Base-by-base conservation (phyloP, 2,113 vertebrate species). In the Callorhinus ursinus region DNA sequence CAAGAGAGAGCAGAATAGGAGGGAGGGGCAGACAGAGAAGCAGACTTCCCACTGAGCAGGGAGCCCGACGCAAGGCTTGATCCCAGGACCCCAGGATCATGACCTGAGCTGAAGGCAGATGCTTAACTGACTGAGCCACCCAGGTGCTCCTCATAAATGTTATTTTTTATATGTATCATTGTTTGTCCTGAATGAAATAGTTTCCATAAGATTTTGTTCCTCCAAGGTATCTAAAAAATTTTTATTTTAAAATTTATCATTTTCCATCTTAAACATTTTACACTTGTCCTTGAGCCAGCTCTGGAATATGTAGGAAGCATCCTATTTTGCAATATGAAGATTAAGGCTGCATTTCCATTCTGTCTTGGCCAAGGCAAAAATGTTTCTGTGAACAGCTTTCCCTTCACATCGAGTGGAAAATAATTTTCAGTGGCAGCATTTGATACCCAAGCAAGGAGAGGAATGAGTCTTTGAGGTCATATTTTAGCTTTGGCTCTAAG, bases 171-270 rank as follows among this genome's bases (percentile, higher is more conserved):
- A 24, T 84, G 2, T 79, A 12, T 36, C 94, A 71, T 94, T 95
- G 63, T 96, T 88, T 95, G n/a, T 79, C 85, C 36, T 80, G 63
- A 94, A 95, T 90, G 51, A 96, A 95, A 90, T 79, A n/a, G 9
- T 93, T 95, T 97, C 53, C 65, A 72, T 77, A 88, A 85, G 31
- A 76, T 90, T 76, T 80, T 88, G 39, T 89, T 91, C 49, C 67
- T 95, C 93, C 26, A 49, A 39, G 67, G 19, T 72, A 51, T 65
- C 59, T 81, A 81, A 97, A 96, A 67, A 82, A 63, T 67, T 65
- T 33, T 88, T 86, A 83, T 49, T 69, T 94, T 76, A 95, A 95
- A 93, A 61, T 90, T 57, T 96, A 53, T 91, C 15, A 1, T 46
- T 82, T 83, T 26, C 21, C 63, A 16, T 84, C 49, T 51, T 96